Evolutionary conservation across 2,888 invertebrate genomes (phyloP).

Genomic region (Crossocerus cetratus): DNA sequence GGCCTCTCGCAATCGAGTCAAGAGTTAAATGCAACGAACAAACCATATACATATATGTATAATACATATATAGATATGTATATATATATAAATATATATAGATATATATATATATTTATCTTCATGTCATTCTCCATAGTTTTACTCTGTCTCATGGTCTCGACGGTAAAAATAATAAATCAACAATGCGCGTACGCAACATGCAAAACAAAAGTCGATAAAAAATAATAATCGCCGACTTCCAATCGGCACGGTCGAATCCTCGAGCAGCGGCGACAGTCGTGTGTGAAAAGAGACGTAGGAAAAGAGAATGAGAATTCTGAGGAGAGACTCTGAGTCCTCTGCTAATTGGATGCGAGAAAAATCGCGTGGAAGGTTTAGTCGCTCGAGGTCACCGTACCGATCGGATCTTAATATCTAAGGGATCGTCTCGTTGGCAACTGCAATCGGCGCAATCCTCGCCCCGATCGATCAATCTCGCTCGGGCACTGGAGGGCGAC

Average conservation of each 20-base stretch:
- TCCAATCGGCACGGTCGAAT: conserved; percentile 36
- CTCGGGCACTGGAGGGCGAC: too few relatives aligned
- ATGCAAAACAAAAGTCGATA: conserved; percentile 62
- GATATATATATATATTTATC: conserved; percentile 22
- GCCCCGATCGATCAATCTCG: neutral
- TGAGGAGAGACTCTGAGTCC: too few relatives aligned
- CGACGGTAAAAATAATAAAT: conserved; percentile 61
- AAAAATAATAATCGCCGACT: conserved; percentile 58
- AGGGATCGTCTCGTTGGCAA: conserved; percentile 31
- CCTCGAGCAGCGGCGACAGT: neutral
- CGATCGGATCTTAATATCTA: conserved; percentile 53
- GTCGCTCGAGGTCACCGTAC: conserved; percentile 24
- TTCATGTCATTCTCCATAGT: conserved; percentile 51
- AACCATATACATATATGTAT: conserved; percentile 61
- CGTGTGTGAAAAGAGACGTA: neutral
- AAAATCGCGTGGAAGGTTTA: neutral
- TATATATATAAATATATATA: conserved; percentile 22
- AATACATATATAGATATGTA: conserved; percentile 36
- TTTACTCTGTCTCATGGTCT: conserved; percentile 43
- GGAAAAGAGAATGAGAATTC: too few relatives aligned
- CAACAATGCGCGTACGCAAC: conserved; percentile 62
- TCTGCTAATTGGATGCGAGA: neutral
- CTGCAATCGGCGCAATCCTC: conserved; percentile 6
- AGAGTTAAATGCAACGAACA: conserved; percentile 55
- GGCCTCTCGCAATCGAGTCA: conserved; percentile 26